phyloP scores from a whole-genome alignment of 2,888 invertebrate species.

The Mantis religiosa region DNA sequence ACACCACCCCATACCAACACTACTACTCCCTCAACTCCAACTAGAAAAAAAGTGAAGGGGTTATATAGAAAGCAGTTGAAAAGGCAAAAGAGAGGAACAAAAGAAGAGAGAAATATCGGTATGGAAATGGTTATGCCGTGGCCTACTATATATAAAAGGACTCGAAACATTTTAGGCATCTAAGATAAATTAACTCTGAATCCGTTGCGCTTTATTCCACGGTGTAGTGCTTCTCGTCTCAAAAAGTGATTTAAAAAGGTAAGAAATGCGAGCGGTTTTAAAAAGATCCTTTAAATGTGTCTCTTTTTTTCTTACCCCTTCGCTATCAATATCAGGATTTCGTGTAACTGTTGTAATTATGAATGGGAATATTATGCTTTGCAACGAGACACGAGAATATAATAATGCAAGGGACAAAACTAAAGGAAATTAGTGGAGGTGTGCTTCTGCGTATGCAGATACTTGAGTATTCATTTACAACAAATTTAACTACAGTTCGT shows the following conservation, averaged over 20 bases:
- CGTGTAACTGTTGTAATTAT: background rate
- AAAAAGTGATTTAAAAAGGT: background rate
- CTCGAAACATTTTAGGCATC: constrained; percentile 1
- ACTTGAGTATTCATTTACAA: background rate
- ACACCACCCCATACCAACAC: background rate
- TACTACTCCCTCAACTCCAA: background rate
- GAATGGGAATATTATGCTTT: background rate
- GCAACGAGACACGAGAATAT: background rate
- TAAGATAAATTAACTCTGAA: background rate
- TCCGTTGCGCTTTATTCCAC: background rate
- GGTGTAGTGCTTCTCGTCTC: background rate
- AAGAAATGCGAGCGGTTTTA: background rate
- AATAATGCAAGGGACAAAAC: background rate
- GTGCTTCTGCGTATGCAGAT: background rate
- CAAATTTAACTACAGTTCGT: background rate
- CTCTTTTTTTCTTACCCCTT: background rate
- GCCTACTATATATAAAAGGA: background rate
- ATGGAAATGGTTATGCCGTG: background rate
- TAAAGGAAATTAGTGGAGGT: background rate
- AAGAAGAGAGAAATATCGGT: background rate
- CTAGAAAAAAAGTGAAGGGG: background rate
- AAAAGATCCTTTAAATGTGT: background rate
- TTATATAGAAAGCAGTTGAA: background rate
- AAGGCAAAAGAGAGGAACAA: background rate
- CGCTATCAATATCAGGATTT: background rate